Conservation (phyloP, 2,888 invertebrate genomes). For the Fragum whitleyi region DNA sequence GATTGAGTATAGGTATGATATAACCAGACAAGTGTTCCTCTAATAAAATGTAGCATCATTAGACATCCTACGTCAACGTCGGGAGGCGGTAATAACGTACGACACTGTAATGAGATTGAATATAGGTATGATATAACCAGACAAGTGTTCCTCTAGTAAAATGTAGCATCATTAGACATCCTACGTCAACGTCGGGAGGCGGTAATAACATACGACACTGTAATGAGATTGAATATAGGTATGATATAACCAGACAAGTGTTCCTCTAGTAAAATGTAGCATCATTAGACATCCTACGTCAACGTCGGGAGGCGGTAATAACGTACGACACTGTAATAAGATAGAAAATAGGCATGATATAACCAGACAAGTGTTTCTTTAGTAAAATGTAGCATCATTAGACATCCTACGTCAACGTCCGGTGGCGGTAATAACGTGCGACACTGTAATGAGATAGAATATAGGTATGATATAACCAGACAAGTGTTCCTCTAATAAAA, state of each 20-base stretch:
- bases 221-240: constrained; percentile 3
- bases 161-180: constrained; percentile 65
- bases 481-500: constrained; percentile 61
- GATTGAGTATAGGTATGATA: constrained; percentile 35
- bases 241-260: constrained; percentile 63
- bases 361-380: constrained; percentile 62
- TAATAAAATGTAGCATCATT: constrained; percentile 65
- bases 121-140: constrained; percentile 53
- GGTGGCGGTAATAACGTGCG: constrained; percentile 64
- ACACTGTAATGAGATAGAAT: constrained; percentile 49
- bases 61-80: constrained; percentile 63
- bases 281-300: constrained; percentile 66
- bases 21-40: constrained; percentile 61
- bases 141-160: constrained; percentile 64
- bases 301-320: constrained; percentile 65
- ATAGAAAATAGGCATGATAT: constrained; percentile 35
- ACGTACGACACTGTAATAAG: constrained; percentile 60
- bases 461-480: constrained; percentile 59
- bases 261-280: constrained; percentile 63
- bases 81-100: constrained; percentile 63
- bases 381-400: constrained; percentile 65
- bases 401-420: constrained; percentile 59
- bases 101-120: constrained; percentile 53
- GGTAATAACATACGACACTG: constrained; percentile 67
- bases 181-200: constrained; percentile 62